Base-by-base conservation (phyloP, 2,888 invertebrate genomes). In the Aquatica leii region DNA sequence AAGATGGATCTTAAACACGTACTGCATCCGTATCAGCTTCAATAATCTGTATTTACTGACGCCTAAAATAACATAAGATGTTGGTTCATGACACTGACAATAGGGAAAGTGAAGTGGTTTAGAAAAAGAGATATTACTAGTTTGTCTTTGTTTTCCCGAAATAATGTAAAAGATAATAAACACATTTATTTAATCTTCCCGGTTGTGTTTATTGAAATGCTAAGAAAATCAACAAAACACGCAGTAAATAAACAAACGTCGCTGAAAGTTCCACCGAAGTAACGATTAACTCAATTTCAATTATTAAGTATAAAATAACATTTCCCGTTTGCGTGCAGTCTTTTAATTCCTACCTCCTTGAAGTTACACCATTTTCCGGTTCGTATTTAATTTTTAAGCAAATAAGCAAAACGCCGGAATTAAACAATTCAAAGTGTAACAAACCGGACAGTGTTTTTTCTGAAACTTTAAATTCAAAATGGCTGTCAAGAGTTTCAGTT, bases 11-110 rank as follows among this genome's bases (percentile, higher is more conserved):
- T 73, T 67, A 64, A 71, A 70, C 73, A 72, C 69, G 72, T 71
- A 69, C 67, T 48, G 66, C 53, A 70, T 69, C 64, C 69, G 66
- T 73, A 74, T 74, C 73, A 65, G 67, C 64, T 62, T 65, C 71
- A 71, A 73, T 73, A 73, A 74, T 74, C 74, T 73, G 66, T 71
- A 72, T 74, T 72, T 68, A 69, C 74, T 59, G 70, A 68, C 69
- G 71, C 73, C 74, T 74, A 73, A 74, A 74, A 73, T 73, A 74
- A 74, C 74, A 73, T 65, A 65, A 64, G 69, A 68, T 72, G 73
- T 74, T 70, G 72, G 72, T 69, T 68, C 67, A 67, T 65, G 57
- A 59, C 46, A 53, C 59, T 63, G 62, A 61, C 69, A 61, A 69
- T 63, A 55, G 57, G 55, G 67, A 69, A 67, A 65, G 67, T 66